Conservation (phyloP, 2,888 invertebrate genomes). For the Drosophila rubida region DNA sequence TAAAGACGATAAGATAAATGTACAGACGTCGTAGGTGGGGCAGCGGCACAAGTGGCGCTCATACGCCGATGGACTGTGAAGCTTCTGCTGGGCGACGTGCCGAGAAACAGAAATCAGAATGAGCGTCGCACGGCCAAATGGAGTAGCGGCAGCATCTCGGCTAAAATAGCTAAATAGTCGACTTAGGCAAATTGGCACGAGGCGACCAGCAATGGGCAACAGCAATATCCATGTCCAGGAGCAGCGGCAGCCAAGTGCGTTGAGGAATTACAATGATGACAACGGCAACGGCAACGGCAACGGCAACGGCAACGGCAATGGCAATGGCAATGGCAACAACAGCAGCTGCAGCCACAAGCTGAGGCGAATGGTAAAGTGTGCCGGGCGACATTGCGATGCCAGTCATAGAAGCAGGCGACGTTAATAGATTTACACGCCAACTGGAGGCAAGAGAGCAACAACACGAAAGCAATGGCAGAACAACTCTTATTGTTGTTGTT, state of each 20-base stretch:
- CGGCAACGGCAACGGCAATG: background rate
- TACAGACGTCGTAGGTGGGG: background rate
- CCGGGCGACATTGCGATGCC: constrained; percentile 68
- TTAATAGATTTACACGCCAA: constrained; percentile 81
- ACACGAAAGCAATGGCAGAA: constrained; percentile 40
- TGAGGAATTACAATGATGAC: constrained; percentile 75
- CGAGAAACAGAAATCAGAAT: constrained; percentile 56
- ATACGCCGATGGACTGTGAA: constrained; percentile 54
- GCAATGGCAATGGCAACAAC: constrained; percentile 2
- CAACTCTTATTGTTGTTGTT: background rate
- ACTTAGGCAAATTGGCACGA: constrained; percentile 77
- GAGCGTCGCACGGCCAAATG: constrained; percentile 61
- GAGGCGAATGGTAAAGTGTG: constrained; percentile 51
- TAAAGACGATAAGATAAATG: background rate
- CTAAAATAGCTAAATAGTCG: constrained; percentile 76
- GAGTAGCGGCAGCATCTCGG: constrained; percentile 74
- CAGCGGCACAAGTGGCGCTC: constrained; percentile 51
- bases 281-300: constrained; percentile 20
- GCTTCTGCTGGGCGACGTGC: constrained; percentile 42
- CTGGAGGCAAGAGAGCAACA: constrained; percentile 60
- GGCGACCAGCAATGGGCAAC: constrained; percentile 47
- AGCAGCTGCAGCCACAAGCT: background rate
- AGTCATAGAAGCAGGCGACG: constrained; percentile 74
- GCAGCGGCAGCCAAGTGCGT: constrained; percentile 52
- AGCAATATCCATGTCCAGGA: constrained; percentile 18